Base-by-base conservation (phyloP, 2,888 invertebrate genomes). In the Cephus runcator region DNA sequence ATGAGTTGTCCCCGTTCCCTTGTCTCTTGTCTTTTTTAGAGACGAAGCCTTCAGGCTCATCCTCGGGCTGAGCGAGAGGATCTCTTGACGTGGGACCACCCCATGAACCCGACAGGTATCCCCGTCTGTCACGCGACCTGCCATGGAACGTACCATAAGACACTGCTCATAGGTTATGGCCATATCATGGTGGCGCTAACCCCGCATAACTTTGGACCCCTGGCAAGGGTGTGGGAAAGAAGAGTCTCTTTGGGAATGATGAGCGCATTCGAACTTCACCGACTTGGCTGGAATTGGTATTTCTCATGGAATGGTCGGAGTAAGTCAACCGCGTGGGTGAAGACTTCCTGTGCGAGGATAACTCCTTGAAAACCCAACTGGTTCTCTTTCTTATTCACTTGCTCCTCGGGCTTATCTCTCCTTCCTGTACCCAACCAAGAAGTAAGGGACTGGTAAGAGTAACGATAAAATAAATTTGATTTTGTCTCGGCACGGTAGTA, bases 401-500 rank as follows among this genome's bases (percentile, higher is more conserved):
- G 71, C 33, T 71, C 2, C 23, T 71, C 30, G 2, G 12, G 12
- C 31, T 31, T 31, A 71, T 71, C 33, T 71, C 12, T 31, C 9
- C 33, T 15, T 71, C 9, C 33, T 33, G 71, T 4, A 12, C 12
- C 31, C 3, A 3, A 31, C 9, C 31, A 71, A 71, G 71, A 71
- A 71, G 71, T 33, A 56, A 56, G 12, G 71, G 71, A 34, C 15
- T 34, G 33, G 81, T 88, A 81, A 82, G 85, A 87, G 84, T 87
- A 89, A 86, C 87, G 71, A 34, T 71, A 84, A 87, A 87, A 89
- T 89, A 90, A 89, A 90, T 90, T 90, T 85, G 85, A 90, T 86
- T 88, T 87, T 83, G 87, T 86, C 85, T 86, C 82, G 82, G 79
- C 81, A 81, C 89, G 86, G 90, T 90, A 90, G 90, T 91, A 90